A percentile compares a stretch with the other conserved stretches of the same genome.
phyloP scores from a whole-genome alignment of 2,888 invertebrate species.

The Tipula unca region DNA sequence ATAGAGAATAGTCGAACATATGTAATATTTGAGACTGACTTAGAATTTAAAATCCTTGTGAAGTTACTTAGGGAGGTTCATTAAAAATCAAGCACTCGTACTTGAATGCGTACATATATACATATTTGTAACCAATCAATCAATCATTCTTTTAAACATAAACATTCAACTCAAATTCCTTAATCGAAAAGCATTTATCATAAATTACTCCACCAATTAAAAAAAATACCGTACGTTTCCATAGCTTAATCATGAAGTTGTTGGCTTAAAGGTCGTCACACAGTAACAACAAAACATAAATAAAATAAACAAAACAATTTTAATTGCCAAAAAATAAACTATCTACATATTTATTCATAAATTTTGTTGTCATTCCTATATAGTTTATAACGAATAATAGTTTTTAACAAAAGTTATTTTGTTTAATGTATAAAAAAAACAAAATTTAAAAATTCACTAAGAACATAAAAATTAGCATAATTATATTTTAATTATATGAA shows the following conservation, averaged over 20 bases:
- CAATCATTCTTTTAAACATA: neutral
- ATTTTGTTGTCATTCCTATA: neutral
- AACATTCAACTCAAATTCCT: neutral
- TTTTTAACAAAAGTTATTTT: neutral
- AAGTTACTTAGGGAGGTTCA: too few species aligned
- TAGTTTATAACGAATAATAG: neutral
- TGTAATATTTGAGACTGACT: too few species aligned
- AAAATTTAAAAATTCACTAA: neutral
- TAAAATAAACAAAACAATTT: neutral
- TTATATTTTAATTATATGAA: constrained; percentile 4
- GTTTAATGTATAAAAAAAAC: neutral
- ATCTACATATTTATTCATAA: neutral
- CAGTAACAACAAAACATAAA: neutral
- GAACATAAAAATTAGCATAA: constrained; percentile 14
- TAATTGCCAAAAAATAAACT: neutral
- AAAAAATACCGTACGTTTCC: neutral
- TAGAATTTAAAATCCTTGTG: too few species aligned
- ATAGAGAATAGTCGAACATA: too few species aligned
- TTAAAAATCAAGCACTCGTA: too few species aligned
- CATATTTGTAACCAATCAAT: too few species aligned
- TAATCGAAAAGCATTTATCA: neutral
- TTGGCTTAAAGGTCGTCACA: neutral
- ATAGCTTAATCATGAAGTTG: neutral
- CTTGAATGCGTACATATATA: too few species aligned
- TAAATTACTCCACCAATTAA: neutral